Evolutionary conservation across 2,888 invertebrate species (phyloP).

Genomic region (Rhopalosiphum nymphaeae): DNA sequence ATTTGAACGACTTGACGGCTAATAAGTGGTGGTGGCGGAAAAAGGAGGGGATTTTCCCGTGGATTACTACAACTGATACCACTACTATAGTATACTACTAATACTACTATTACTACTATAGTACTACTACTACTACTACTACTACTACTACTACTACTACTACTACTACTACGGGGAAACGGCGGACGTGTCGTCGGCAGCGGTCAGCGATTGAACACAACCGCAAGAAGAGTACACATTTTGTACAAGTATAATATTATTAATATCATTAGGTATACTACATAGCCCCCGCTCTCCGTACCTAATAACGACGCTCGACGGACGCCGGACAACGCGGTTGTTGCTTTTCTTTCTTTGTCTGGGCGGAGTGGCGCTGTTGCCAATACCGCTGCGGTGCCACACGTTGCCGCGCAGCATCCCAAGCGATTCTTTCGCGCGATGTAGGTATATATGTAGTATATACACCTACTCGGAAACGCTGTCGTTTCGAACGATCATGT

Average conservation of each 20-base stretch:
- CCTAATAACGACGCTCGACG: background rate
- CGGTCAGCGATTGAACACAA: background rate
- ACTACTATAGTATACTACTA: no score
- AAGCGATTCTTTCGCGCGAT: background rate
- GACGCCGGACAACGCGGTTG: background rate
- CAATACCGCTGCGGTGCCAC: background rate
- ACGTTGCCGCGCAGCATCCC: slow-evolving; percentile 40
- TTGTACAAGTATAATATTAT: background rate
- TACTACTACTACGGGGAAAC: background rate
- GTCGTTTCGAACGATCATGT: background rate
- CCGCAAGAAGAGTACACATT: background rate
- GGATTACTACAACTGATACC: background rate
- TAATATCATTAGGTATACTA: background rate
- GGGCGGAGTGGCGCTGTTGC: background rate
- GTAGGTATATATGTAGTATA: no score
- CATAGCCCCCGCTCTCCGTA: background rate
- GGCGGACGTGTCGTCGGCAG: background rate
- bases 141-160: background rate
- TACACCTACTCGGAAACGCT: background rate
- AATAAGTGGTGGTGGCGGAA: background rate
- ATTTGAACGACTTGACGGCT: background rate
- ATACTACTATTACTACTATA: background rate
- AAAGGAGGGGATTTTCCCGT: background rate
- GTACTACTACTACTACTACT: background rate
- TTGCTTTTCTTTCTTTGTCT: background rate